phyloP scores from a whole-genome alignment of 2,113 vertebrate species.

The Pachypanchax playfairii region DNA sequence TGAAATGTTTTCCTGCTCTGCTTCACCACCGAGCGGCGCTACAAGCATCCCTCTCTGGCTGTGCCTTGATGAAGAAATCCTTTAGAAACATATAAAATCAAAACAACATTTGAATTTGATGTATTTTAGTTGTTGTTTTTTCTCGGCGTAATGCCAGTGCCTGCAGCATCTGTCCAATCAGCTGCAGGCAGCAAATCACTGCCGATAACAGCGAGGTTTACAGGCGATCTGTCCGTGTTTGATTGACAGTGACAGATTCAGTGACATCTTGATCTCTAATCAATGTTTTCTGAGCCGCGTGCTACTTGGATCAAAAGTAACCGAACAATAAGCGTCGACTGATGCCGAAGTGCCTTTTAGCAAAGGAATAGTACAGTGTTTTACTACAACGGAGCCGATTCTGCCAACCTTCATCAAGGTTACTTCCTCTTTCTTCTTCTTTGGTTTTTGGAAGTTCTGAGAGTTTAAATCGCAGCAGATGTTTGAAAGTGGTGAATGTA shows the following conservation, averaged over 20 bases:
- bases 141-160: too few relatives aligned
- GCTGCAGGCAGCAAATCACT: background rate
- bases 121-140: background rate
- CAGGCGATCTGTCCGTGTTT: too few relatives aligned
- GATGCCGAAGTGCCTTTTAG: constrained; percentile 72
- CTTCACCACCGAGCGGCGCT: too few relatives aligned
- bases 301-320: constrained; percentile 14
- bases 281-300: constrained; percentile 5
- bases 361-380: constrained; percentile 30
- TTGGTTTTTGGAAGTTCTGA: constrained; percentile 9
- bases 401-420: constrained; percentile 34
- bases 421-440: constrained; percentile 27
- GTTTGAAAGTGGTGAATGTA: constrained; percentile 46
- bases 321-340: constrained; percentile 35
- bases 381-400: constrained; percentile 48
- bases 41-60: background rate
- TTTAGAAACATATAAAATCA: background rate
- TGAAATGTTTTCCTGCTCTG: background rate
- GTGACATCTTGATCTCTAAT: constrained; percentile 5
- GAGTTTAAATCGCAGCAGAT: constrained; percentile 6
- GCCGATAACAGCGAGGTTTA: background rate
- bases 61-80: background rate
- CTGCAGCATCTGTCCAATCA: background rate
- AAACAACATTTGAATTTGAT: background rate
- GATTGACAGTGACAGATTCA: background rate